Conservation (phyloP, 37 sponge, comb jelly and placozoan species). For the Mnemiopsis leidyi region DNA sequence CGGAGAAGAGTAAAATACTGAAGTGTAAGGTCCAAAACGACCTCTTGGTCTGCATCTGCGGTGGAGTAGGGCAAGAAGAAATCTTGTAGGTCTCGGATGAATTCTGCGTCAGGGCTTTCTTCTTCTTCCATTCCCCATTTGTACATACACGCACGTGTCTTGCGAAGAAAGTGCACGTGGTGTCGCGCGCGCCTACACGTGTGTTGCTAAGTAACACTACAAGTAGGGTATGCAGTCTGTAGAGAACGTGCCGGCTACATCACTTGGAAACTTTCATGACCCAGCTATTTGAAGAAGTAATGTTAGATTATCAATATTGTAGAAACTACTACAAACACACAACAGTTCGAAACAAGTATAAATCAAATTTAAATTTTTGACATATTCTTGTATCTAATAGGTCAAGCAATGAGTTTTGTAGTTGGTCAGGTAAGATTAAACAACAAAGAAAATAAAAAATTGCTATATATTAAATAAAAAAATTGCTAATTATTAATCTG, state of each 20-base stretch:
- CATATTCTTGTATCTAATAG: too few species aligned
- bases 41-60: slow-evolving; percentile 64
- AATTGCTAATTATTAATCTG: too few species aligned
- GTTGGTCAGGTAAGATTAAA: too few species aligned
- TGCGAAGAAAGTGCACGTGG: neutral
- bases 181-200: slow-evolving; percentile 33
- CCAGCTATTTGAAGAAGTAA: neutral
- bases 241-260: neutral
- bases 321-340: too few species aligned
- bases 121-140: slow-evolving; percentile 65
- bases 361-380: too few species aligned
- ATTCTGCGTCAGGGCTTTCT: slow-evolving; percentile 34
- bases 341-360: too few species aligned
- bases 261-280: neutral
- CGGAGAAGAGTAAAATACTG: slow-evolving; percentile 59
- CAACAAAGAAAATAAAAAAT: too few species aligned
- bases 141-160: slow-evolving; percentile 46
- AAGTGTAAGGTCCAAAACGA: slow-evolving; percentile 59
- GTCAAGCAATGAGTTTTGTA: too few species aligned
- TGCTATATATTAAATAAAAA: too few species aligned
- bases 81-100: slow-evolving; percentile 63
- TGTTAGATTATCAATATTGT: too few species aligned
- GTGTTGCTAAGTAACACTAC: slow-evolving; percentile 20
- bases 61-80: slow-evolving; percentile 66
- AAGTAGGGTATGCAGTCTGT: neutral